phyloP scores from a whole-genome alignment of 2,888 invertebrate genomes.

The Liodrosophila aerea region DNA sequence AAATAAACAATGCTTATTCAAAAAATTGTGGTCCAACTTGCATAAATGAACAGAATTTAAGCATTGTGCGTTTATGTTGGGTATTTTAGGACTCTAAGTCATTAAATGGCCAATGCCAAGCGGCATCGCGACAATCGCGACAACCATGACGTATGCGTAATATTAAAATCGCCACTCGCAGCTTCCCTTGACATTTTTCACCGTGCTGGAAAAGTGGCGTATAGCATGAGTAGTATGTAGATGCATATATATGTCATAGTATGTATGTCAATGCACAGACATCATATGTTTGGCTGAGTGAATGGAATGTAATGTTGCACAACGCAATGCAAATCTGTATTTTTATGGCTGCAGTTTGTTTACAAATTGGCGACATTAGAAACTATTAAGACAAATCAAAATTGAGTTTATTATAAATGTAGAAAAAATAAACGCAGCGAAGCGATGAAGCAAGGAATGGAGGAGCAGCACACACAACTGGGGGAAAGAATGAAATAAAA shows the following conservation, averaged over 20 bases:
- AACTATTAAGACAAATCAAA: conserved; percentile 58
- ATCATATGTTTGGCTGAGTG: conserved; percentile 3
- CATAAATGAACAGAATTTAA: conserved; percentile 21
- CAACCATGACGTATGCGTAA: conserved; percentile 69
- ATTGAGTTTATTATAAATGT: conserved; percentile 7
- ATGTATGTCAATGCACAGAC: too few relatives aligned
- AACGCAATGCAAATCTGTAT: conserved; percentile 38
- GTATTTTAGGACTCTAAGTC: conserved; percentile 23
- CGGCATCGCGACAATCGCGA: conserved; percentile 12
- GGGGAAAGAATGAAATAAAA: conserved; percentile 53
- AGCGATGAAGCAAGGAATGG: conserved; percentile 22
- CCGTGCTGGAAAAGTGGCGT: conserved; percentile 16
- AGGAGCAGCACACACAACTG: background rate
- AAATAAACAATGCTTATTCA: background rate
- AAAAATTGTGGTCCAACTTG: background rate
- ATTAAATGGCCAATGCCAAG: conserved; percentile 56
- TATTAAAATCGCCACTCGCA: conserved; percentile 37
- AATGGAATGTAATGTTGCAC: conserved; percentile 48
- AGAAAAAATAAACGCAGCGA: conserved; percentile 15
- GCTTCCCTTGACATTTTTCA: conserved; percentile 63
- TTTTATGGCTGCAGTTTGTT: conserved; percentile 64
- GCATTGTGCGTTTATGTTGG: conserved; percentile 6
- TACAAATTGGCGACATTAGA: conserved; percentile 77
- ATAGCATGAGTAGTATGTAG: conserved; percentile 9
- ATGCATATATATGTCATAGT: conserved; percentile 4